Evolutionary conservation across 2,888 invertebrate genomes (phyloP), one percentile per base, ranked within the genome.

Genomic region (Agrochola lychnidis): DNA sequence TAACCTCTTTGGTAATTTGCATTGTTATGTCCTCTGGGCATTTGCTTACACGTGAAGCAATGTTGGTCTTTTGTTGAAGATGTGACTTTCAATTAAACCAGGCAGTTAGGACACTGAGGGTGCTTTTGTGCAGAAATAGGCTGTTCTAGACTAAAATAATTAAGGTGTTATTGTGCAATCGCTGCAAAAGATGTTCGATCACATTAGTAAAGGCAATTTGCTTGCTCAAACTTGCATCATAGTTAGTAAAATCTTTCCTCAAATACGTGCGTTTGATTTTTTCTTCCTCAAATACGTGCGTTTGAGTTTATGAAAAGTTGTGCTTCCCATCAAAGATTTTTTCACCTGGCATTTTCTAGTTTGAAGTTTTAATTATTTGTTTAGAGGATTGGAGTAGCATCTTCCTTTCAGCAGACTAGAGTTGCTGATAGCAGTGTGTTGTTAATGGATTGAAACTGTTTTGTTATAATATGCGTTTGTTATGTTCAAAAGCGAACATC

Each of bases 1-100:
- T 85, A 85, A 85, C 84, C 75, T 78, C 62, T 78, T 82, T 73
- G 57, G 62, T 70, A 0, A 42, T 74, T 70, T 70, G 64, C 84
- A 72, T 72, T 78, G 73, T 81, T 66, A 76, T 62, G 78, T 78
- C 78, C 78, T 81, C 45, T 73, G 16, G 57, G 42, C 40, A 45
- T 48, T 67, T 57, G 36, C 45, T 61, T 48, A 63, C 77, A 71
- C 62, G 78, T 82, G 78, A 77, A 42, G 30, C 36, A 25, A 62
- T 57, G 25, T 76, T 42, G 48, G 81, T 84, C 53, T 69, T 63
- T 75, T 75, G 67, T 64, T 75, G 56, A 36, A 69, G 22, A 9
- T 57, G 61, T 70, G 42, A 2, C 16, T 53, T 53, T 57, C 36
- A 48, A 7, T 30, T 57, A 2, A 66, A 51, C 10, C 14, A 42